These are phyloP conservation scores for Elachura formosa DNA, from an alignment of 2,113 vertebrate genomes.

Conservation along the genomic window DNA sequence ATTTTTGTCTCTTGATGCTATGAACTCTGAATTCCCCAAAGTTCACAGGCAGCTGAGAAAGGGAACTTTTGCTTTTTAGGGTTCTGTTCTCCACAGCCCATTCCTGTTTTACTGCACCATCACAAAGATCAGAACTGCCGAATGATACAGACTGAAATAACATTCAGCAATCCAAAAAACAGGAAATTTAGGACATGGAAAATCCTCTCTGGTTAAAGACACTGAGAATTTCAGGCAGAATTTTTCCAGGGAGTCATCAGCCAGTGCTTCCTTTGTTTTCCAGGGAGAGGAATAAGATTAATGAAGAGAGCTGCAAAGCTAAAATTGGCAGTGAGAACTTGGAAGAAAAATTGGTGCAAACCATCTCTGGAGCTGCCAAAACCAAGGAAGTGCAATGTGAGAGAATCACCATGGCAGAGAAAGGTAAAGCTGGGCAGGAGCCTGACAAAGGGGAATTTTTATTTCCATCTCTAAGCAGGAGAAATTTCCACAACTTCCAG, in stretches of 20 bases:
- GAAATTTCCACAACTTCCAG: neutral
- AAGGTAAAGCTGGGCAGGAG: conserved; percentile 67
- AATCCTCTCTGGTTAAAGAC: neutral
- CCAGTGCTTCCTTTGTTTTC: neutral
- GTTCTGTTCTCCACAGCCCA: neutral
- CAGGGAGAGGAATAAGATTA: conserved; percentile 75
- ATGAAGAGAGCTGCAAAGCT: conserved; percentile 73
- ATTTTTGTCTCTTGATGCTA: neutral
- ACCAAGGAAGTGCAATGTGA: conserved; percentile 83
- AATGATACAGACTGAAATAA: neutral
- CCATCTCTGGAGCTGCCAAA: conserved; percentile 78
- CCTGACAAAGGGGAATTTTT: neutral
- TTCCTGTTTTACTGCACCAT: neutral
- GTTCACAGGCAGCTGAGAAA: neutral
- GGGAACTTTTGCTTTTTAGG: neutral
- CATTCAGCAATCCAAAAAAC: neutral
- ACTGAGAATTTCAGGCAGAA: neutral
- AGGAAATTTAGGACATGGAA: neutral
- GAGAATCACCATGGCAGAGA: conserved; percentile 64
- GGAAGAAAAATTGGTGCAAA: conserved; percentile 81
- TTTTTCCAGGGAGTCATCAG: neutral
- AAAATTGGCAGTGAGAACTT: conserved; percentile 74
- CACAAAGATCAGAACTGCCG: neutral
- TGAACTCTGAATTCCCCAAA: neutral
- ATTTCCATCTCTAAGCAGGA: neutral